Conservation (phyloP, 2,113 vertebrate species). For the Pantherophis guttatus region DNA sequence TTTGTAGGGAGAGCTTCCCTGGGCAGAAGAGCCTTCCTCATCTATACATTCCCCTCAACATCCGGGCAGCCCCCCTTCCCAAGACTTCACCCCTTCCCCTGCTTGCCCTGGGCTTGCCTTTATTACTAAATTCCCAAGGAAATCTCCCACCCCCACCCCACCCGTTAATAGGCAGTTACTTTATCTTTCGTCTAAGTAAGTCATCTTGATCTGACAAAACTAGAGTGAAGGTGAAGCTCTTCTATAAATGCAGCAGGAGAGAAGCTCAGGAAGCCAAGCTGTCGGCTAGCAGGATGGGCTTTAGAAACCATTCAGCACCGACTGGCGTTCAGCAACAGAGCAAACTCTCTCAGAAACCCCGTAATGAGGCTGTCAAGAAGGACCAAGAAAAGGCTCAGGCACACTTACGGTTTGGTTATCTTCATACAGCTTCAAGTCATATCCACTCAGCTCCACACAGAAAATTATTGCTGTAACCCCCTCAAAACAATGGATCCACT, state of each 20-base stretch:
- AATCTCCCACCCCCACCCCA: background rate
- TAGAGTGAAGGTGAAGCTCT: background rate
- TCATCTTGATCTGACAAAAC: background rate
- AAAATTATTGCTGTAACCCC: slow-evolving; percentile 99
- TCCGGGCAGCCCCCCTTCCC: background rate
- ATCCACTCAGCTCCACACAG: slow-evolving; percentile 98
- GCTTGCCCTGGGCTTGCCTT: background rate
- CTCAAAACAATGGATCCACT: slow-evolving; percentile 99
- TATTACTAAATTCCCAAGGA: background rate
- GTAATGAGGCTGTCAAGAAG: background rate
- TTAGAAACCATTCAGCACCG: background rate
- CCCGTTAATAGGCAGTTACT: background rate
- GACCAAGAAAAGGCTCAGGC: background rate
- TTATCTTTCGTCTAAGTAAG: background rate
- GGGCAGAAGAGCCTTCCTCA: background rate
- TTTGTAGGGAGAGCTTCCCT: background rate
- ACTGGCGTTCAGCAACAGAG: background rate
- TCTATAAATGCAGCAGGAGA: background rate
- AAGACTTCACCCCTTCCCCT: background rate
- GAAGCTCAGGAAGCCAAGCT: too few species aligned
- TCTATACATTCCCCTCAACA: background rate
- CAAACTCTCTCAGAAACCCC: background rate
- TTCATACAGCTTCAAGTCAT: slow-evolving; percentile 98
- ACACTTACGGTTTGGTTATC: slow-evolving; percentile 96
- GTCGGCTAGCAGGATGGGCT: background rate